Evolutionary conservation across 1,140 invertebrate species (phyloP), one percentile per base, ranked within the genome.

Genomic region (Plutomurus gul): DNA sequence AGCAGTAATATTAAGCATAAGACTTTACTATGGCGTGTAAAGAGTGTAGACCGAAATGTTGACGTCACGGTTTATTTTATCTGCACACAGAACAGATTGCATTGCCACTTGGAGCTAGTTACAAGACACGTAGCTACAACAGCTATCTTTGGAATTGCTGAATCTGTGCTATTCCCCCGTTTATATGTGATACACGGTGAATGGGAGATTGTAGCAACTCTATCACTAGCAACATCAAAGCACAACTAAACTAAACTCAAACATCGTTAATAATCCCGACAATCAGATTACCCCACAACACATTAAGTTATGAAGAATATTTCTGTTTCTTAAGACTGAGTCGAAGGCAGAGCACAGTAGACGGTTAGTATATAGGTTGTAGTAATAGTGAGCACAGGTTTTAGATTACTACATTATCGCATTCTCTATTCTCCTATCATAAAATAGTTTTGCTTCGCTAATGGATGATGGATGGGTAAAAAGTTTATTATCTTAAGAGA

Each of bases 401-500:
- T 18, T 3, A 47, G n/a, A 47, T 47, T 18, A 16, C 43, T 47
- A 47, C 43, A 22, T n/a, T 51, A 51, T 22, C n/a, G 8, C 20
- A 16, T 18, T 8, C 43, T 47, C 20, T 56, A 25, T 25, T 25
- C 27, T 51, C 27, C 13, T 65, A 65, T 65, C 56, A 65, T 65
- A 65, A 65, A 65, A n/a, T 13, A 65, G 56, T 65, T 65, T 36
- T 36, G 56, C 56, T 65, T 65, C 56, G 56, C 56, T 65, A 65
- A 65, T 65, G 27, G 56, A 65, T 65, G 56, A n/a, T 25, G 27
- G 25, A 65, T 30, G 27, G 18, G 56, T 65, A 65, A 65, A 65
- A 65, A 65, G 27, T 65, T 65, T 65, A 65, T 65, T 65, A 65
- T 65, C 56, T 65, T 25, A 56, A 25, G 36, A 65, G 56, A 65